Percentiles rank a stretch among this genome's conserved stretches.
phyloP scores from a whole-genome alignment of 2,113 vertebrate species.

The Marcusenius ussheri region DNA sequence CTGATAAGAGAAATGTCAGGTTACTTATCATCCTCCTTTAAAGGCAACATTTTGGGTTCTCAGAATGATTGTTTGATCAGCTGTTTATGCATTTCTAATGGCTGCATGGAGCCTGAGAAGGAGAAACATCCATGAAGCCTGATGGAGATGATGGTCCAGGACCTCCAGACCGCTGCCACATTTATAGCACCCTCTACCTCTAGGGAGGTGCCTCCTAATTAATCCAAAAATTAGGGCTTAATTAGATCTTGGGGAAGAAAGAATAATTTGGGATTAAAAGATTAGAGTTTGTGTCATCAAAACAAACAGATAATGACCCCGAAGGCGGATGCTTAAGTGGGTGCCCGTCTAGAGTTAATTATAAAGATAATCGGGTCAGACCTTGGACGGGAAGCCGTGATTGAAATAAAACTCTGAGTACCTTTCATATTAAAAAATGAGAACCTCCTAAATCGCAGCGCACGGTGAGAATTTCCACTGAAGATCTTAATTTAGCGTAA shows the following conservation, averaged over 20 bases:
- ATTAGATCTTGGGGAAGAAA: constrained; percentile 37
- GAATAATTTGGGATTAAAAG: constrained; percentile 40
- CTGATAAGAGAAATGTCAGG: background rate
- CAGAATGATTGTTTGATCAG: background rate
- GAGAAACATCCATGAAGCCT: background rate
- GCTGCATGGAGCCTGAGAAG: background rate
- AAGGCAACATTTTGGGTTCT: background rate
- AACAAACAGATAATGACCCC: constrained; percentile 30
- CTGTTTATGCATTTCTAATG: background rate
- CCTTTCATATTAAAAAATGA: constrained; percentile 31
- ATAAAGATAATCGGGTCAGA: constrained; percentile 34
- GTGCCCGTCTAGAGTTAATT: constrained; percentile 41
- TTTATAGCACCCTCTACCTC: background rate
- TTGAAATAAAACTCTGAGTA: constrained; percentile 35
- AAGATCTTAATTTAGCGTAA: constrained; percentile 22
- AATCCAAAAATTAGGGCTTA: constrained; percentile 38
- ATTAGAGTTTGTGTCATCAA: constrained; percentile 34
- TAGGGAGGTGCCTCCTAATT: constrained; percentile 24
- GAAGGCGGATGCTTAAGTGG: background rate
- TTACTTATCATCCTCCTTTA: background rate
- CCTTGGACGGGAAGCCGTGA: constrained; percentile 26
- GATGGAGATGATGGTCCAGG: background rate
- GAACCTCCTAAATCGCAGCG: constrained; percentile 33
- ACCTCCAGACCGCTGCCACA: background rate
- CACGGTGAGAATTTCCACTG: constrained; percentile 12